Base-by-base conservation (phyloP, 2,113 vertebrate genomes). In the Corythaixoides concolor region DNA sequence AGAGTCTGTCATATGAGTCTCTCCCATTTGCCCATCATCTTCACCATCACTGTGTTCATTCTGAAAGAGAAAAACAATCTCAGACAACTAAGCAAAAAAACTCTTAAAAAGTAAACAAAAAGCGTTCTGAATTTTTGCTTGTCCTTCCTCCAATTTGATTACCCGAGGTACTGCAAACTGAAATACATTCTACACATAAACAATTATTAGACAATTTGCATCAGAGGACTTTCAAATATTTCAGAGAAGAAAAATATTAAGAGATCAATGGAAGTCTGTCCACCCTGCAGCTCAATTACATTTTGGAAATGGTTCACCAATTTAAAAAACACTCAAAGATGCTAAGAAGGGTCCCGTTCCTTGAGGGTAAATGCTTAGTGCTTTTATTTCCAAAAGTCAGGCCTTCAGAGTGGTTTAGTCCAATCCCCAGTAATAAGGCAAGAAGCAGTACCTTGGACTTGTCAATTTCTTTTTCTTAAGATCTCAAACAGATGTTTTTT, bases 41-140 rank as follows among this genome's bases (percentile, higher is more conserved):
- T 99, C 99, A 37, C 97, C 97, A 78, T 99, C 98, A 78, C 99
- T 99, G 72, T 97, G 98, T 9, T 99, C 99, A 49, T 99, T 99
- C 99, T 99, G 97, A 53, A 85, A 78, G 22, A 91, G 63, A 94
- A 95, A 93, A 88, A 92, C 26, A 53, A 93, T 67, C 50, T 95
- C 74, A 97, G 85, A 33, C 39, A 75, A 93, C 92, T 49, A 93
- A 75, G 47, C 49, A 79, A 60, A 93, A 93, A 47, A 22, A 47
- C 35, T 20, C 69, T 39, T 41, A 15, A 37, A 66, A 62, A 32
- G 15, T n/a, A 85, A 37, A 74, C 33, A 49, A 88, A 63, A 73
- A 69, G 28, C 1, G 0, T 56, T 87, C n/a, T 68, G 22, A 69
- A 9, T 39, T 69, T 85, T 63, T 49, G 15, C 50, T 86, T 60